Evolutionary conservation across 2,888 invertebrate genomes (phyloP).

Genomic region (Catocala sponsa): DNA sequence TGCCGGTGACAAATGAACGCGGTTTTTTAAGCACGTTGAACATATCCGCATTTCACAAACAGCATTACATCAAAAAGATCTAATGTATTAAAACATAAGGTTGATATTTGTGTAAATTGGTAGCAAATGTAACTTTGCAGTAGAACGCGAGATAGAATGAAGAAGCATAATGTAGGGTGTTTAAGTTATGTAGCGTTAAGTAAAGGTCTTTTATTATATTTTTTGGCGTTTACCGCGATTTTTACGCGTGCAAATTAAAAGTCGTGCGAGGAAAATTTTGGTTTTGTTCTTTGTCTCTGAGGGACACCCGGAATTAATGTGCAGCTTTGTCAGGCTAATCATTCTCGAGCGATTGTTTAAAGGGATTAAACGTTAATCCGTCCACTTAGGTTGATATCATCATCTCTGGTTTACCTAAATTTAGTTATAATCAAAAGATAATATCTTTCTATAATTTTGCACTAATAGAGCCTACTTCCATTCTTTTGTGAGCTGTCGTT

Average conservation of each 20-base stretch:
- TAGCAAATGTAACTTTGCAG: conserved; percentile 27
- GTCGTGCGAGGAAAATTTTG: conserved; percentile 23
- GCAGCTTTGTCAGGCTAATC: background rate
- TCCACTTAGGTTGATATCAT: no score
- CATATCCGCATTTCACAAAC: conserved; percentile 64
- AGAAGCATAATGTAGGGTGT: conserved; percentile 74
- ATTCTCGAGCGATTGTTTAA: background rate
- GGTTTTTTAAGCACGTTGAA: conserved; percentile 84
- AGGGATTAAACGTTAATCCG: background rate
- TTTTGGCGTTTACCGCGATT: conserved; percentile 55
- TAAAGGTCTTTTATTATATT: conserved; percentile 69
- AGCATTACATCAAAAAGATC: conserved; percentile 42
- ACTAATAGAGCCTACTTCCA: no score
- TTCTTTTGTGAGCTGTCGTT: no score
- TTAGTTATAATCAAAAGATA: no score
- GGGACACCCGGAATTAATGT: conserved; percentile 9
- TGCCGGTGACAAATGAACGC: conserved; percentile 85
- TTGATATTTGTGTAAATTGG: conserved; percentile 31
- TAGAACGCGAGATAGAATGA: conserved; percentile 64
- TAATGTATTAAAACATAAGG: conserved; percentile 47
- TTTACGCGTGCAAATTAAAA: conserved; percentile 45
- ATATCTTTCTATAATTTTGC: no score
- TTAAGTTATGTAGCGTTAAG: conserved; percentile 76
- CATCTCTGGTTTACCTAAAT: no score
- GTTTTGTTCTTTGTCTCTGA: conserved; percentile 23